Evolutionary conservation across 2,797 vertebrate genomes (phyloP).

Genomic region (Microctenopoma steveboyesi): DNA sequence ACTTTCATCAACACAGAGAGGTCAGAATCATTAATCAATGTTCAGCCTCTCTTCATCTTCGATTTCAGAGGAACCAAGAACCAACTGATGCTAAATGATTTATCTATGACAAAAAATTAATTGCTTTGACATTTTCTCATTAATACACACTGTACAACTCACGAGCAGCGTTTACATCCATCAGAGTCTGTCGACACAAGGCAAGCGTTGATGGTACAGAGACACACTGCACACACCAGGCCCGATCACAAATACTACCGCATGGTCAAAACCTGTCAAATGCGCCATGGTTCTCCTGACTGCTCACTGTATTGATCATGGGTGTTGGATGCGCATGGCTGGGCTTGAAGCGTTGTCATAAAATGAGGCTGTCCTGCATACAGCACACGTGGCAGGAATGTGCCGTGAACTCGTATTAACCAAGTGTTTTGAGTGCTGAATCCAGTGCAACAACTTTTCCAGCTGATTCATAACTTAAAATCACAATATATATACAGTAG

Average conservation of each 20-base stretch:
- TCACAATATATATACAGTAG: slow-evolving; percentile 10
- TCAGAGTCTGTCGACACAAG: slow-evolving; percentile 10
- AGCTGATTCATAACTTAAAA: slow-evolving; percentile 15
- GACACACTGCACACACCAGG: neutral
- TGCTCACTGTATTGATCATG: slow-evolving; percentile 37
- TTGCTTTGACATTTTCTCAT: slow-evolving; percentile 30
- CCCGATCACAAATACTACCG: slow-evolving; percentile 23
- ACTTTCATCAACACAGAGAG: slow-evolving; percentile 30
- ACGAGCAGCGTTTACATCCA: slow-evolving; percentile 10
- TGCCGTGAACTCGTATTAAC: slow-evolving; percentile 8
- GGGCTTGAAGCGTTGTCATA: neutral
- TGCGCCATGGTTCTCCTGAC: slow-evolving; percentile 10
- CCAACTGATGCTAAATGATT: slow-evolving; percentile 19
- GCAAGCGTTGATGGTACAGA: neutral
- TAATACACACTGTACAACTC: slow-evolving; percentile 23
- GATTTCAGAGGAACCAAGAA: slow-evolving; percentile 24
- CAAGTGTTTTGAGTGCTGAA: slow-evolving; percentile 13
- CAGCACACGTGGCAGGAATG: neutral
- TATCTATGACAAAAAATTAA: slow-evolving; percentile 21
- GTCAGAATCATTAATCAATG: slow-evolving; percentile 12
- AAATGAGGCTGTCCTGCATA: neutral
- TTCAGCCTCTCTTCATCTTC: slow-evolving; percentile 15
- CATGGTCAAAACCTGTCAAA: slow-evolving; percentile 31
- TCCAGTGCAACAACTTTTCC: neutral
- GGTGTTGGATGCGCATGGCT: slow-evolving; percentile 20